Base-by-base conservation (phyloP, 2,797 vertebrate species). In the Cossypha caffra region DNA sequence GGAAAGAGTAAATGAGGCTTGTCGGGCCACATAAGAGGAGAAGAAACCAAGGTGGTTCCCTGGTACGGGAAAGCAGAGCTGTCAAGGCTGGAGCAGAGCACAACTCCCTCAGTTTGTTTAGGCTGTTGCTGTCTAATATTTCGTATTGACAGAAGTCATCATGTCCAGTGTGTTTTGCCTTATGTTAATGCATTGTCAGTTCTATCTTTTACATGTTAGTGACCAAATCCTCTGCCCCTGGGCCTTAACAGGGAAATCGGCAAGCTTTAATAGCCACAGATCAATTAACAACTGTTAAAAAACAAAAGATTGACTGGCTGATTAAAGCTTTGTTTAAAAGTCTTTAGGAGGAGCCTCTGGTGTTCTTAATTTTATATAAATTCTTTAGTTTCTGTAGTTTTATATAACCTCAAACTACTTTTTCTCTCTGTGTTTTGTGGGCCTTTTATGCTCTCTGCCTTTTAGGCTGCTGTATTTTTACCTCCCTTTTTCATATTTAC, bases 321-420 rank as follows among this genome's bases (percentile, higher is more conserved):
- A 67, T 91, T 83, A 94, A 64, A 90, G 35, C 51, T 54, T 57
- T 48, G 64, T 85, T 89, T 87, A 83, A 50, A 88, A 92, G 78
- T 71, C 23, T 88, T 77, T 68, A 58, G 37, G 52, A 51, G 35
- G 23, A 96, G 59, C 29, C 42, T 67, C 61, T 76, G 51, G 29
- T 82, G 48, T 28, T 86, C 23, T 37, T 89, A 21, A 37, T 86
- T 93, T 59, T 48, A 23, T 48, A 52, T 13, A 37, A 59, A 67
- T 59, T 20, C 25, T 48, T 62, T 26, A 1, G 9, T 84, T 91
- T 62, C 42, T 72, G 59, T 21, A 58, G 1, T 55, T 74, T 88
- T 35, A 20, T 24, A 47, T 58, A 55, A 35, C 50, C 63, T 75
- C 51, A n/a, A n/a, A 58, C 61, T 25, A 50, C 23, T 48, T 86